A percentile compares a stretch with the other conserved stretches of the same genome.
Conservation (phyloP, 2,888 invertebrate genomes). For the Xestia c-nigrum region DNA sequence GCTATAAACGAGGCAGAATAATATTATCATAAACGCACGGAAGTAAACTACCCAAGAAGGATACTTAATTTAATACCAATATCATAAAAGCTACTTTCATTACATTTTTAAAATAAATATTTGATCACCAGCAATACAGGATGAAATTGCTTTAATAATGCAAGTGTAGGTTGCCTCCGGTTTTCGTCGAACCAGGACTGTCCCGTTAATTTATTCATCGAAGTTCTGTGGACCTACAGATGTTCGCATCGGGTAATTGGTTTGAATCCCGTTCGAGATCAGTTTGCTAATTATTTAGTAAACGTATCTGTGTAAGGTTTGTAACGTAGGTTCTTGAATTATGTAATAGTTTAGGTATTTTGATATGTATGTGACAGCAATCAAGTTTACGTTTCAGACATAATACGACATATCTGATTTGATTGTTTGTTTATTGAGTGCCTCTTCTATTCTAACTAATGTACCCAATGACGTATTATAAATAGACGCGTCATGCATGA, state of each 20-base stretch:
- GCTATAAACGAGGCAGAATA: not conserved
- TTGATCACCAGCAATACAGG: conserved; percentile 24
- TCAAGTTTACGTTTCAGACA: not conserved
- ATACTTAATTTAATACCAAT: not conserved
- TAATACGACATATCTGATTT: not conserved
- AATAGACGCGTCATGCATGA: too few relatives aligned
- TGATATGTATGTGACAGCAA: not conserved
- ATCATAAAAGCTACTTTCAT: not conserved
- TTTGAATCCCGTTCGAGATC: conserved; percentile 11
- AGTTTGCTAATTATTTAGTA: conserved; percentile 21
- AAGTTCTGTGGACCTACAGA: not conserved
- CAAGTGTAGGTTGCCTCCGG: conserved; percentile 28
- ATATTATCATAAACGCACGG: not conserved
- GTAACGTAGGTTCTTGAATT: not conserved
- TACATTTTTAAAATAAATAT: conserved; percentile 38
- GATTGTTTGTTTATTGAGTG: not conserved
- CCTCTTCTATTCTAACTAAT: not conserved
- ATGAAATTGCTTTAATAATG: conserved; percentile 37
- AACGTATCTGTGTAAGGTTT: not conserved
- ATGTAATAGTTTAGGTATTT: not conserved
- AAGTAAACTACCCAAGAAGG: not conserved
- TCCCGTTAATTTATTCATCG: conserved; percentile 34
- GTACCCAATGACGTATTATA: too few relatives aligned
- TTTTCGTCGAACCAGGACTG: not conserved
- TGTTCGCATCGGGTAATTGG: conserved; percentile 17